These are phyloP conservation scores for Diachasma alloeum DNA, from an alignment of 1,140 invertebrate genomes.

Conservation along the genomic window DNA sequence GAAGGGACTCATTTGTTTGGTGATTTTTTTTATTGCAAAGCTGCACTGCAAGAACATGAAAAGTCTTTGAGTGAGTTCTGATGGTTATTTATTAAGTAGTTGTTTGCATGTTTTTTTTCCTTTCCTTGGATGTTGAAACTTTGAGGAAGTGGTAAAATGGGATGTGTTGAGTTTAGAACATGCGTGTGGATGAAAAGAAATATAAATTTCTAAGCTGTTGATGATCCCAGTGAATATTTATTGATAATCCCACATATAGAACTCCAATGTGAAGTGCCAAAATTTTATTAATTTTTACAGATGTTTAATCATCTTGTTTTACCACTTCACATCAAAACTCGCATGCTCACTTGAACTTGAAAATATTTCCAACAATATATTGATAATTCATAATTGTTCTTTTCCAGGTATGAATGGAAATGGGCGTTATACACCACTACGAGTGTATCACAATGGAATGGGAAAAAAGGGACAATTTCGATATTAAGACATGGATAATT, in stretches of 20 bases:
- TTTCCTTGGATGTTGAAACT: constrained; percentile 11
- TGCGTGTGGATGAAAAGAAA: too few relatives aligned
- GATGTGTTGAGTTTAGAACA: background rate
- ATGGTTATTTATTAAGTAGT: background rate
- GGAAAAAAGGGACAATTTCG: constrained; percentile 81
- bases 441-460: constrained; percentile 80
- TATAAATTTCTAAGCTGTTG: too few relatives aligned
- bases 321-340: too few relatives aligned
- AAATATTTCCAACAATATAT: too few relatives aligned
- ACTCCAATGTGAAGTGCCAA: too few relatives aligned
- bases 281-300: too few relatives aligned
- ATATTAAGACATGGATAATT: constrained; percentile 65
- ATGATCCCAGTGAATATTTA: background rate
- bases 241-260: too few relatives aligned
- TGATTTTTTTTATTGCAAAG: constrained; percentile 34
- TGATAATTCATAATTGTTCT: constrained; percentile 14
- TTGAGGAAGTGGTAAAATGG: background rate
- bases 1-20: background rate
- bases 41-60: constrained; percentile 47
- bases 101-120: constrained; percentile 24
- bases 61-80: constrained; percentile 41
- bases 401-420: constrained; percentile 72
- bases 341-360: too few relatives aligned
- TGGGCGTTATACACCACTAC: constrained; percentile 77
- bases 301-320: too few relatives aligned